Evolutionary conservation across 2,888 invertebrate genomes (phyloP).

Genomic region (Magallana nippona): DNA sequence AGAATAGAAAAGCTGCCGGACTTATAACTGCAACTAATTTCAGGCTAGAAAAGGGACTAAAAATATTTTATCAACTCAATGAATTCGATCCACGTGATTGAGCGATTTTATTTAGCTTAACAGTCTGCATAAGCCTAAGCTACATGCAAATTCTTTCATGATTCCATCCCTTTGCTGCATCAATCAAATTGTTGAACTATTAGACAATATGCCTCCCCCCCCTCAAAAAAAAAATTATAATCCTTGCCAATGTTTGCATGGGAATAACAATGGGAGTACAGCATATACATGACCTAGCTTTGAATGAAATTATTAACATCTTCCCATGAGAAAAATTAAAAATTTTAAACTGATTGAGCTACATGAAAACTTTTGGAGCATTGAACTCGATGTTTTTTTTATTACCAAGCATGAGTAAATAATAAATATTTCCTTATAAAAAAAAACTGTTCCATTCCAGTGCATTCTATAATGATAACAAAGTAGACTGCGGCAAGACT

Average conservation of each 20-base stretch:
- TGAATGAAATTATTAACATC: neutral
- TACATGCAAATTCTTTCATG: neutral
- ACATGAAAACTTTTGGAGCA: neutral
- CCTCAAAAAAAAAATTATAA: no score
- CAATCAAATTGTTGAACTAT: no score
- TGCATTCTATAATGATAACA: neutral
- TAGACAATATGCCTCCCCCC: neutral
- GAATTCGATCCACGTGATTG: neutral
- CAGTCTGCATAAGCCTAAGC: neutral
- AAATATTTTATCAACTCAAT: neutral
- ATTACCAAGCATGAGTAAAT: neutral
- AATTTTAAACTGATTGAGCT: neutral
- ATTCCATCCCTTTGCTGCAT: neutral
- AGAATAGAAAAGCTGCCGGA: neutral
- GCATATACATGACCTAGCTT: neutral
- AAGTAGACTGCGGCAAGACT: neutral
- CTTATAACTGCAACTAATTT: neutral
- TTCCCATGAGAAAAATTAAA: slow-evolving; percentile 15
- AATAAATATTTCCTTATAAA: neutral
- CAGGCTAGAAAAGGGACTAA: neutral
- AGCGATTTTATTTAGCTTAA: neutral
- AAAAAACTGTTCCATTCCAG: neutral
- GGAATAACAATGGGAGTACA: neutral
- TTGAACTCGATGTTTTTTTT: slow-evolving; percentile 4
- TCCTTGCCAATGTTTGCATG: neutral